A percentile compares a stretch with the other conserved stretches of the same genome.
These are phyloP conservation scores for Microctonus hyperodae DNA, from an alignment of 2,888 invertebrate species.

Conservation along the genomic window DNA sequence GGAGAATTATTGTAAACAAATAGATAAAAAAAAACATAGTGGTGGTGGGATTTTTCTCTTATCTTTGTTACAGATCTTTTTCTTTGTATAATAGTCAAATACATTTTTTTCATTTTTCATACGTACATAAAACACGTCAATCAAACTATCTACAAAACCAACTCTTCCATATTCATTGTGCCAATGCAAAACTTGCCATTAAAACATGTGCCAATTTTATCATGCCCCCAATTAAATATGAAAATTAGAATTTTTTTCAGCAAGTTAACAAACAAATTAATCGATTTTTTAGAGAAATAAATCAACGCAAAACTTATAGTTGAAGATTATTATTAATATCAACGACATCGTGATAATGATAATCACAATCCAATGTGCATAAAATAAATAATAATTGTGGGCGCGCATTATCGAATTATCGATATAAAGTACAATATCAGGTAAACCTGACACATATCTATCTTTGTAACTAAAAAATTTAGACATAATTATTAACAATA, in stretches of 20 bases:
- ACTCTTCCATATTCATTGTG: constrained; percentile 50
- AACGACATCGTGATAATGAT: constrained; percentile 29
- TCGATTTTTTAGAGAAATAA: neutral
- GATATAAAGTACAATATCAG: constrained; percentile 62
- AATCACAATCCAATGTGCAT: constrained; percentile 20
- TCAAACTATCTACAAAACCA: constrained; percentile 10
- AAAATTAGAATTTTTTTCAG: constrained; percentile 5
- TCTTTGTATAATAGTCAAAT: constrained; percentile 14
- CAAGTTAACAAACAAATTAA: neutral
- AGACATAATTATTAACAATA: constrained; percentile 34
- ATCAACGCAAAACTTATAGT: constrained; percentile 14
- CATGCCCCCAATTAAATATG: constrained; percentile 16
- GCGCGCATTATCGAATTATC: constrained; percentile 48
- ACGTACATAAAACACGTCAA: constrained; percentile 21
- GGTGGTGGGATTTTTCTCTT: constrained; percentile 6
- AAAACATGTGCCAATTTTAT: constrained; percentile 59
- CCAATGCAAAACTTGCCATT: constrained; percentile 61
- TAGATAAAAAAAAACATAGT: neutral
- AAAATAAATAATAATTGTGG: neutral
- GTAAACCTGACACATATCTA: constrained; percentile 62
- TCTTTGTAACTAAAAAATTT: constrained; percentile 61
- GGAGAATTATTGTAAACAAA: neutral
- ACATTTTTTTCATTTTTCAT: constrained; percentile 20
- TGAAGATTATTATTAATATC: constrained; percentile 26
- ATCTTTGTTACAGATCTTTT: neutral